Base-by-base conservation (phyloP, 2,797 vertebrate genomes). In the Phoebastria nigripes region DNA sequence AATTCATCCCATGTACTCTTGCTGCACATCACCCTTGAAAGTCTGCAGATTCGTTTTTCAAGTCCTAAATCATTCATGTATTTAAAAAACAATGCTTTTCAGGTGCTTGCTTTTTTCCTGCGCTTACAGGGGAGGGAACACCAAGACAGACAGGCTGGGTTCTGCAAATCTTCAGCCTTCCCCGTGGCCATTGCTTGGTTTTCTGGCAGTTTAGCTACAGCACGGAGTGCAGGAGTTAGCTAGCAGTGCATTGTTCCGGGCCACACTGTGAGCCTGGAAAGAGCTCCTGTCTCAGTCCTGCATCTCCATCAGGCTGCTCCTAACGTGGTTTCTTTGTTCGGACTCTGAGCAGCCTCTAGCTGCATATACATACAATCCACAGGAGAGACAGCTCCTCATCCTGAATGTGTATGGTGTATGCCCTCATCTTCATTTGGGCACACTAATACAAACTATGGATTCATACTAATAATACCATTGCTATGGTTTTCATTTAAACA, bases 401-500 rank as follows among this genome's bases (percentile, higher is more conserved):
- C 69, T 81, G 22, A 44, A 14, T 0, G 5, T 3, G 12, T 22
- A 15, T 0, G 0, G 14, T 18, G 22, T 17, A 14, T 9, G 35
- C 12, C 31, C 54, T 69, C 33, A 31, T 39, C 61, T 71, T 65
- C 54, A 17, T n/a, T 1, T 37, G 49, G 47, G 80, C 54, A 74
- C 12, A 3, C 15, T 17, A 55, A 67, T 7, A 31, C 56, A 61
- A 86, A 76, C 55, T 25, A 20, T 21, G 49, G 26, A 90, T n/a
- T 55, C 81, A 17, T 4, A n/a, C 10, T 5, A 86, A 20, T n/a
- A 80, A 26, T 8, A 56, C 15, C 25, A 55, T n/a, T 41, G n/a
- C 17, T 31, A 11, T 8, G 16, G 33, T 56, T 82, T 80, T 62
- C 20, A 77, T 70, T 58, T 24, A 14, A 84, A 73, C 52, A 71